Evolutionary conservation across 2,797 vertebrate genomes (phyloP).

Genomic region (Mus caroli): DNA sequence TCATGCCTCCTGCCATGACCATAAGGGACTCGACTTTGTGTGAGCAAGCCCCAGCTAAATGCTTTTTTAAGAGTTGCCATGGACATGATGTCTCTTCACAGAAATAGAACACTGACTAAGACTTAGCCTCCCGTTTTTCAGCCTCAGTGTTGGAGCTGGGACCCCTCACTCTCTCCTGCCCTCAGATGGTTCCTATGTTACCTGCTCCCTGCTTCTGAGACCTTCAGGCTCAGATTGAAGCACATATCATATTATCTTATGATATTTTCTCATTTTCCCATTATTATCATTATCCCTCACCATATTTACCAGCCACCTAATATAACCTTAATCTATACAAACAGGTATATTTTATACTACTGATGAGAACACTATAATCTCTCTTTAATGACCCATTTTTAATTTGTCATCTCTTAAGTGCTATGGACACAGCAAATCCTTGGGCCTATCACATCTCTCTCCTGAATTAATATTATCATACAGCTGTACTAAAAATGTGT

Average conservation of each 20-base stretch:
- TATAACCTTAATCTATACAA: not conserved
- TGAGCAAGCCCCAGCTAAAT: too few relatives aligned
- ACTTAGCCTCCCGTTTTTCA: not conserved
- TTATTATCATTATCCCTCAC: not conserved
- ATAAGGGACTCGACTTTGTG: not conserved
- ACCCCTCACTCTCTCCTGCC: not conserved
- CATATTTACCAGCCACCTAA: not conserved
- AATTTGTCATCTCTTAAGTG: constrained; percentile 16
- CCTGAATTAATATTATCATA: not conserved
- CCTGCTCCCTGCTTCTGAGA: not conserved
- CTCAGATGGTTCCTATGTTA: too few relatives aligned
- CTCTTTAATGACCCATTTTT: not conserved
- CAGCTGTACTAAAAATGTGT: not conserved
- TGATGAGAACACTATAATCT: not conserved
- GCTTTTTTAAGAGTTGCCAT: not conserved
- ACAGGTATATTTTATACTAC: constrained; percentile 24
- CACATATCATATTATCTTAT: not conserved
- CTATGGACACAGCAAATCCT: not conserved
- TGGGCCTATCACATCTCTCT: not conserved
- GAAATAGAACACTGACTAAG: not conserved
- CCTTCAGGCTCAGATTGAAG: not conserved
- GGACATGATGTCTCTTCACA: not conserved
- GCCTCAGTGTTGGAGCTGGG: not conserved
- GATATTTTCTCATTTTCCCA: not conserved
- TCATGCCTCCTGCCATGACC: not conserved